phyloP scores from a whole-genome alignment of 2,797 vertebrate genomes.

The Sarcoramphus papa region DNA sequence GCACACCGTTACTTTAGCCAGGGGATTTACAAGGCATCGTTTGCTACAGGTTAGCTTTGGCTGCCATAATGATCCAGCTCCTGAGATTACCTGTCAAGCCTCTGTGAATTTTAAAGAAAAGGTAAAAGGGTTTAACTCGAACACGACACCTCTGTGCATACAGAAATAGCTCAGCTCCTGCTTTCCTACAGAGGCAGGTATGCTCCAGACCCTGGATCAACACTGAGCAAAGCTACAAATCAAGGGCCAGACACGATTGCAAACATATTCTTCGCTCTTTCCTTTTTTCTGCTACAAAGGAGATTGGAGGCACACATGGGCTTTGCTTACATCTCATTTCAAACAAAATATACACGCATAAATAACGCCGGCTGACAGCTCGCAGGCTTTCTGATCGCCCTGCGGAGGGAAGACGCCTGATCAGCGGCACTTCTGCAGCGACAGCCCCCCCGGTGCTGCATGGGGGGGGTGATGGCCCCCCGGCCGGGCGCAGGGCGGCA shows the following conservation, averaged over 20 bases:
- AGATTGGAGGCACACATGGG: not conserved
- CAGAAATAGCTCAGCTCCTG: not conserved
- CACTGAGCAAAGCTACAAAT: not conserved
- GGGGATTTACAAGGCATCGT: not conserved
- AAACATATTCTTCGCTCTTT: not conserved
- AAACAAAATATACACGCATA: not conserved
- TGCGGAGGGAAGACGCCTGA: not conserved
- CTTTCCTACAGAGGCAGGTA: not conserved
- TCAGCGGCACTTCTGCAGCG: not conserved
- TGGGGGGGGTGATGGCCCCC: not conserved
- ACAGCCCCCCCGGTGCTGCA: not conserved
- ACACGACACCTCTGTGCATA: not conserved
- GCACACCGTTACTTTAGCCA: not conserved
- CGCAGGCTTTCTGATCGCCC: not conserved
- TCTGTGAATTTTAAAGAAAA: not conserved
- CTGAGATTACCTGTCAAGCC: not conserved
- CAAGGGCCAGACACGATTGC: not conserved
- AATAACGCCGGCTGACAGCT: not conserved
- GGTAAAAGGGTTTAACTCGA: slow-evolving; percentile 25
- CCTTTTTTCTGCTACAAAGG: not conserved
- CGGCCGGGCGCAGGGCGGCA: not conserved
- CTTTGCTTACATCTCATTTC: not conserved
- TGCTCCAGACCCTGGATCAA: not conserved
- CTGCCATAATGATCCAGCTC: not conserved
- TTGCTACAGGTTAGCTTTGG: not conserved